These are phyloP conservation scores for Lasioglossum calceatum DNA, from an alignment of 2,888 invertebrate genomes.

Conservation along the genomic window DNA sequence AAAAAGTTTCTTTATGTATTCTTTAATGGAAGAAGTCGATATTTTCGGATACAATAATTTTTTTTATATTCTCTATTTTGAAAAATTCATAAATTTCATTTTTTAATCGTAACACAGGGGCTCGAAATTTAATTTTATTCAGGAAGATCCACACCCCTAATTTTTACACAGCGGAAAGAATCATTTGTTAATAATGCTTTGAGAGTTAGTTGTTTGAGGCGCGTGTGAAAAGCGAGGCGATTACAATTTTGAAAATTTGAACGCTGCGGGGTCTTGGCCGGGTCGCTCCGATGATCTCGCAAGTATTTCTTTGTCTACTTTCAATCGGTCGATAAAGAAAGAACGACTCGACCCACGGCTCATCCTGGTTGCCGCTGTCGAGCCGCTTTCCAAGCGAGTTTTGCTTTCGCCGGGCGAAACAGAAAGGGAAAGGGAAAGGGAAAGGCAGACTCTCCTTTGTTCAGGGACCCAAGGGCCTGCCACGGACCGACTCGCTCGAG, in stretches of 20 bases:
- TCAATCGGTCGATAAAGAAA: slow-evolving; percentile 24
- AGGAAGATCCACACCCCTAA: background rate
- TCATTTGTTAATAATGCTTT: background rate
- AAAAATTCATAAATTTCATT: too few relatives aligned
- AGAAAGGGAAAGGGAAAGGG: slow-evolving; percentile 48
- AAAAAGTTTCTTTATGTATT: too few relatives aligned
- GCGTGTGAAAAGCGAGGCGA: background rate
- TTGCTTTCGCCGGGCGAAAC: slow-evolving; percentile 25
- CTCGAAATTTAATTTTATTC: background rate
- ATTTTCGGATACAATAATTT: background rate
- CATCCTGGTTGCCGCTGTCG: background rate
- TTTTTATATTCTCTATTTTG: background rate
- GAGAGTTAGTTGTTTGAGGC: background rate
- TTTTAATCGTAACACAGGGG: too few relatives aligned
- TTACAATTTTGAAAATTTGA: background rate
- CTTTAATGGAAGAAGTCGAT: background rate
- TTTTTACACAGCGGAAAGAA: background rate
- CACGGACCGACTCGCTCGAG: slow-evolving; percentile 22
- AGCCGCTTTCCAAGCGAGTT: slow-evolving; percentile 18
- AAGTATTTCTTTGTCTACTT: slow-evolving; percentile 16
- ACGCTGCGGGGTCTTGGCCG: background rate
- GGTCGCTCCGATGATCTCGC: background rate
- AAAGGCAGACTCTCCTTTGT: slow-evolving; percentile 42
- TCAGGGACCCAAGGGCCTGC: slow-evolving; percentile 36
- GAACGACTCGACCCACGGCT: background rate